Evolutionary conservation across 1,140 invertebrate genomes (phyloP).

Genomic region (Macrocentrus cingulum): DNA sequence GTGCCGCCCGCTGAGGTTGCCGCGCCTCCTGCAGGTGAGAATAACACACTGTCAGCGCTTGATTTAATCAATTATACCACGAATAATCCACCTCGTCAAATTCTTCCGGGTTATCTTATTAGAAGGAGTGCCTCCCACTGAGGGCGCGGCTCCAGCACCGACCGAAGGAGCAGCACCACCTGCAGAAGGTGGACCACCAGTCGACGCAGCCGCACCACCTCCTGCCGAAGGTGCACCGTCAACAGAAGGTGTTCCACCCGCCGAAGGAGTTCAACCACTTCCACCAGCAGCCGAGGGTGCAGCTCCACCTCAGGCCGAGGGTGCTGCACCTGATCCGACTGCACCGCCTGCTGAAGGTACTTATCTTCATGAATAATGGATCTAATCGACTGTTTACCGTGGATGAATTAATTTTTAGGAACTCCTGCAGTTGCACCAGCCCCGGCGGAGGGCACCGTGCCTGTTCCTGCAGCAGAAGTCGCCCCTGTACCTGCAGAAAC

Average conservation of each 20-base stretch:
- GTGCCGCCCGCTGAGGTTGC: conserved; percentile 49
- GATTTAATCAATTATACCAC: conserved; percentile 3
- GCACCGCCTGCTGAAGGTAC: conserved; percentile 40
- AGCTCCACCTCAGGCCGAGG: conserved; percentile 41
- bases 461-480: no score
- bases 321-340: conserved; percentile 36
- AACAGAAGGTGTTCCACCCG: conserved; percentile 49
- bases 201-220: conserved; percentile 23
- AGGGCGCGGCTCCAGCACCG: no score
- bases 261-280: conserved; percentile 41
- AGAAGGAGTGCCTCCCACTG: no score
- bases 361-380: no score
- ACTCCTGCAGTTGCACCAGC: conserved; percentile 31
- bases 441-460: conserved; percentile 23
- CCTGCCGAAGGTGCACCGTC: conserved; percentile 45
- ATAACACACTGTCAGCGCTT: background rate
- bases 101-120: no score
- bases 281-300: conserved; percentile 37
- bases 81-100: no score
- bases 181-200: conserved; percentile 15
- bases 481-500: conserved; percentile 27
- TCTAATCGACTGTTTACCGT: no score
- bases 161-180: no score
- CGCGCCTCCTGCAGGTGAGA: conserved; percentile 43
- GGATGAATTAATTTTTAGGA: background rate